Conservation (phyloP, 1,140 invertebrate species). For the Anastrepha ludens region DNA sequence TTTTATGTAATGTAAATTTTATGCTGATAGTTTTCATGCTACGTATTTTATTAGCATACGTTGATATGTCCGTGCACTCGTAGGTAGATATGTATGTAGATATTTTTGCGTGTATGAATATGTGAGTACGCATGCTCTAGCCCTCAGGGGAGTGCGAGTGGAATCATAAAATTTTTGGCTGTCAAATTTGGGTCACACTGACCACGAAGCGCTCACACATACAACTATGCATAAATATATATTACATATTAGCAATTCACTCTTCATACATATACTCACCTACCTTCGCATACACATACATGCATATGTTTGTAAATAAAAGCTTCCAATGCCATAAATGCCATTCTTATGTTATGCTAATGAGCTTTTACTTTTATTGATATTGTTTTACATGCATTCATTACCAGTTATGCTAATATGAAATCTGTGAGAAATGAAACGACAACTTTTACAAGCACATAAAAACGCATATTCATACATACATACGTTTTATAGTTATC, state of each 20-base stretch:
- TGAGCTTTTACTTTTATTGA: conserved; percentile 50
- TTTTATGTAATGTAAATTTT: conserved; percentile 44
- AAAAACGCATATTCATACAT: background rate
- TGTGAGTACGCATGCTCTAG: background rate
- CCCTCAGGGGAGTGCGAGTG: background rate
- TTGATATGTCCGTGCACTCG: background rate
- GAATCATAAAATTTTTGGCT: conserved; percentile 25
- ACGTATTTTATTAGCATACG: conserved; percentile 47
- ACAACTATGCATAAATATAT: background rate
- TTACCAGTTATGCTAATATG: conserved; percentile 7
- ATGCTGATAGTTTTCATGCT: conserved; percentile 34
- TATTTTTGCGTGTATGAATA: conserved; percentile 16
- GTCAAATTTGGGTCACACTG: conserved; percentile 33
- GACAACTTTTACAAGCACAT: background rate
- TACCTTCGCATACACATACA: background rate
- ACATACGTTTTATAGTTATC: background rate
- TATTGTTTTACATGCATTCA: conserved; percentile 43
- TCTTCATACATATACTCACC: background rate
- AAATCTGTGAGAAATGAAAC: background rate
- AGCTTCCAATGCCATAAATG: conserved; percentile 39
- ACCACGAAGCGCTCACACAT: background rate
- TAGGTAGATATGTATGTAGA: background rate
- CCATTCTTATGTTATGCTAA: conserved; percentile 41
- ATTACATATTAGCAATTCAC: conserved; percentile 5
- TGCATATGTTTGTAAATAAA: conserved; percentile 1